A percentile compares a stretch with the other conserved stretches of the same genome.
Evolutionary conservation across 2,113 vertebrate genomes (phyloP).

Genomic region (Chlamydotis undulata): DNA sequence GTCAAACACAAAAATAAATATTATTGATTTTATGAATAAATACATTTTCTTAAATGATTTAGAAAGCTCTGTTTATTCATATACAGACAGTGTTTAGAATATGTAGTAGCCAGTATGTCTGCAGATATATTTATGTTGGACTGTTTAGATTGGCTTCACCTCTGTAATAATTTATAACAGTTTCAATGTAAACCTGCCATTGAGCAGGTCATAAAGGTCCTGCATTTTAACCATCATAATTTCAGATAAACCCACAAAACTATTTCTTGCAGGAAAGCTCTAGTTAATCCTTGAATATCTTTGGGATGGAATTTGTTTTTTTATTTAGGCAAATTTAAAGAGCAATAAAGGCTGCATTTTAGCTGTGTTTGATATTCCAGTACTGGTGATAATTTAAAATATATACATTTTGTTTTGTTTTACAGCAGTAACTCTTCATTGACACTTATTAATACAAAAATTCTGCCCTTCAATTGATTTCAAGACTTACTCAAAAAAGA

Average conservation of each 20-base stretch:
- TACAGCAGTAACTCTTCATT: conserved; percentile 51
- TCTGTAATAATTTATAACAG: conserved; percentile 96
- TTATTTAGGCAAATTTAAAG: conserved; percentile 59
- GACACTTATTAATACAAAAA: conserved; percentile 57
- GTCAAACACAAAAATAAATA: conserved; percentile 79
- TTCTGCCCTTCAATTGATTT: conserved; percentile 35
- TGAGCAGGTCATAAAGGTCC: conserved; percentile 88
- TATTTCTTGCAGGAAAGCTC: conserved; percentile 57
- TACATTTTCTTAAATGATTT: conserved; percentile 86
- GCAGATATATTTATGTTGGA: conserved; percentile 93
- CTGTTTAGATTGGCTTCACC: conserved; percentile 93
- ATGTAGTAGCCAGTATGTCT: conserved; percentile 89
- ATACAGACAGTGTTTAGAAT: conserved; percentile 90
- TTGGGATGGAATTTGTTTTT: conserved; percentile 59
- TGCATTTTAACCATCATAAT: conserved; percentile 78
- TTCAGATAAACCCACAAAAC: conserved; percentile 79
- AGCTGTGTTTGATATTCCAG: conserved; percentile 58
- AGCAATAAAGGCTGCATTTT: conserved; percentile 65
- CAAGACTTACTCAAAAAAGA: conserved; percentile 24
- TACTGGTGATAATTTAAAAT: conserved; percentile 59
- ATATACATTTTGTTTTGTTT: conserved; percentile 64
- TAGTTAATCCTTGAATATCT: conserved; percentile 62
- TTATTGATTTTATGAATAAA: conserved; percentile 84
- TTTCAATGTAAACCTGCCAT: conserved; percentile 95
- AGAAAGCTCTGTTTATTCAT: conserved; percentile 85